Evolutionary conservation across 2,888 invertebrate genomes (phyloP).

Genomic region (Trachelus stipa): DNA sequence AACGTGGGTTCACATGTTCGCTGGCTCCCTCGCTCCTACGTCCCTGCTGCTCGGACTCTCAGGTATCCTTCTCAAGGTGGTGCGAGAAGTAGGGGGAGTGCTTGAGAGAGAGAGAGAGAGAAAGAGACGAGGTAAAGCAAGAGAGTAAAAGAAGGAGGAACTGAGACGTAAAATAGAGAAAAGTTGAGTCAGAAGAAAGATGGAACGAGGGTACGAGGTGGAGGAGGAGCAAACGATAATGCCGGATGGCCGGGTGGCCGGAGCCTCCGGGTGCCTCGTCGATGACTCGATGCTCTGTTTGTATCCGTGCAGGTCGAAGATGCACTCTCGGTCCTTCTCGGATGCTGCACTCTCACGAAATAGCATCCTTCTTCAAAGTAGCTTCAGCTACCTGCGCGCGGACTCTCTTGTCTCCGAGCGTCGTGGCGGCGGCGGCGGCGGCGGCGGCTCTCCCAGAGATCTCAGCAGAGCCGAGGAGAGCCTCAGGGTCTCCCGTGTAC

Average conservation of each 20-base stretch:
- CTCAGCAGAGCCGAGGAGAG: constrained; percentile 21
- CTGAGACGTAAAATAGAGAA: too few species aligned
- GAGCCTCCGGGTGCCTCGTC: constrained; percentile 41
- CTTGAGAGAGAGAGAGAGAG: constrained; percentile 23
- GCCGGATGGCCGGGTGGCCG: constrained; percentile 59
- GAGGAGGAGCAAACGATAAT: constrained; percentile 38
- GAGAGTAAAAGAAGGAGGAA: too few species aligned
- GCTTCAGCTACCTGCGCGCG: constrained; percentile 54
- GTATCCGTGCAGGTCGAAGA: constrained; percentile 44
- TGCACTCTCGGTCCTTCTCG: constrained; percentile 18
- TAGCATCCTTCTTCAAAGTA: constrained; percentile 24
- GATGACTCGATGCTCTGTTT: constrained; percentile 60
- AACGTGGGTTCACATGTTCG: constrained; percentile 26
- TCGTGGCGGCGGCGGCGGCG: too few species aligned
- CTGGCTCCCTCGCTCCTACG: constrained; percentile 18
- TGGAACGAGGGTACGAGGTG: not conserved
- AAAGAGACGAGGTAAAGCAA: constrained; percentile 27
- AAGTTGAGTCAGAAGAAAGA: too few species aligned
- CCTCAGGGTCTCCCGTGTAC: constrained; percentile 10
- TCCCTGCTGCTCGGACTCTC: constrained; percentile 10
- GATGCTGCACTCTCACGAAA: constrained; percentile 18
- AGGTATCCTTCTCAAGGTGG: constrained; percentile 52
- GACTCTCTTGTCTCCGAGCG: constrained; percentile 26
- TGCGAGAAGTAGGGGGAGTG: constrained; percentile 31
- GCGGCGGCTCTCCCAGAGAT: not conserved